Percentiles rank a stretch among this genome's conserved stretches.
Conservation (phyloP, 2,888 invertebrate species). For the Diloba caeruleocephala region DNA sequence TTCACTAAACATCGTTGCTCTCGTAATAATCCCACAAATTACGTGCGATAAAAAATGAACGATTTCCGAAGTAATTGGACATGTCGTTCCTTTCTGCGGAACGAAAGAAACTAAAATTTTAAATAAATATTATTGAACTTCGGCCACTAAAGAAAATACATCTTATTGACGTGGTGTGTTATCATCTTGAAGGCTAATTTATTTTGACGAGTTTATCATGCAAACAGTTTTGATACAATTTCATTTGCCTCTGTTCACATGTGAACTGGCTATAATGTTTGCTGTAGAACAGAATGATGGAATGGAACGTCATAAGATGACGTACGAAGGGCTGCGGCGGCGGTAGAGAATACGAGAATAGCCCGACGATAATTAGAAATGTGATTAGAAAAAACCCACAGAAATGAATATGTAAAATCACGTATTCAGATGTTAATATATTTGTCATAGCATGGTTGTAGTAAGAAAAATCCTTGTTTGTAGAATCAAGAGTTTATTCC, state of each 20-base stretch:
- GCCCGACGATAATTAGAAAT: too few species aligned
- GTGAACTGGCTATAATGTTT: too few species aligned
- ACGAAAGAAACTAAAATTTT: constrained; percentile 13
- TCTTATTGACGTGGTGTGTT: constrained; percentile 24
- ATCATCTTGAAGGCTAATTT: constrained; percentile 9
- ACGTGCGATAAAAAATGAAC: constrained; percentile 79
- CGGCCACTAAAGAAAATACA: constrained; percentile 15
- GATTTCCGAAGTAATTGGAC: constrained; percentile 69
- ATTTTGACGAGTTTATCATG: constrained; percentile 2
- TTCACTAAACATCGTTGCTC: constrained; percentile 86
- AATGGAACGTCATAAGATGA: constrained; percentile 11
- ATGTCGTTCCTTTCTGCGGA: constrained; percentile 63
- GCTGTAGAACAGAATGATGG: too few species aligned
- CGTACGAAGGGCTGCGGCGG: constrained; percentile 8
- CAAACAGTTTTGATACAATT: constrained; percentile 27
- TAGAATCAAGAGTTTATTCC: too few species aligned
- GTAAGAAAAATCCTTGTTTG: too few species aligned
- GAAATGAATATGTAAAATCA: too few species aligned
- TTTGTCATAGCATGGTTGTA: too few species aligned
- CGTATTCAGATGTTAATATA: too few species aligned
- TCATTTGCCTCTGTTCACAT: background rate
- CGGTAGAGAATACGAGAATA: too few species aligned
- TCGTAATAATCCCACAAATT: constrained; percentile 84
- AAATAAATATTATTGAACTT: constrained; percentile 20
- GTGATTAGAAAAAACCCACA: too few species aligned